Base-by-base conservation (phyloP, 1,140 invertebrate species). In the Polyergus mexicanus region DNA sequence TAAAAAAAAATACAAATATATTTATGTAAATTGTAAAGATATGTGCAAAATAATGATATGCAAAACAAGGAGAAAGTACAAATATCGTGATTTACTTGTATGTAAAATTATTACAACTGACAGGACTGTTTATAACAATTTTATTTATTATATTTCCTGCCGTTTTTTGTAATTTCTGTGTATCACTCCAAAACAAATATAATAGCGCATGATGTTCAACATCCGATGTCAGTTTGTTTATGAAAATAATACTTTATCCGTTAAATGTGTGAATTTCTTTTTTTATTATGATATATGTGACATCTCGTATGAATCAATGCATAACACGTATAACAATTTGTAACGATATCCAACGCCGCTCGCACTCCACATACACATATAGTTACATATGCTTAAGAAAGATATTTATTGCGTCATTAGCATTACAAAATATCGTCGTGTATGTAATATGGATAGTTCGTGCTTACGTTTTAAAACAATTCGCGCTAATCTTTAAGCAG, bases 241-340 rank as follows among this genome's bases (percentile, higher is more conserved):
- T 84, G 54, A 86, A 88, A 88, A 75, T 88, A 32, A 65, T 88
- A 62, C 86, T 47, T 41, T 51, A 19, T 84, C 60, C 22, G 54
- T 88, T 88, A 62, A 85, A 75, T 85, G 35, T 80, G 47, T 51
- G 47, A 16, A 51, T 51, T 51, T 51, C 13, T 51, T 51, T 51
- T 74, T 56, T 85, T 89, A 80, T 87, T 80, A 85, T 89, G 81
- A 88, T 69, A 88, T 47, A 88, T 44, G 74, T 85, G 85, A 78
- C 63, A 84, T 77, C 47, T 51, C 51, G 35, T 88, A 85, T 71
- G 68, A 86, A 89, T 87, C 44, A 47, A 78, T 84, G 47, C 47
- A 60, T 85, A 85, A 89, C 69, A 77, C 80, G 75, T 85, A 68
- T 88, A 88, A 74, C 74, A 75, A 60, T 86, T 75, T 22, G 41